These are phyloP conservation scores for Fistularia tabacaria DNA, from an alignment of 2,797 vertebrate species.

Conservation along the genomic window DNA sequence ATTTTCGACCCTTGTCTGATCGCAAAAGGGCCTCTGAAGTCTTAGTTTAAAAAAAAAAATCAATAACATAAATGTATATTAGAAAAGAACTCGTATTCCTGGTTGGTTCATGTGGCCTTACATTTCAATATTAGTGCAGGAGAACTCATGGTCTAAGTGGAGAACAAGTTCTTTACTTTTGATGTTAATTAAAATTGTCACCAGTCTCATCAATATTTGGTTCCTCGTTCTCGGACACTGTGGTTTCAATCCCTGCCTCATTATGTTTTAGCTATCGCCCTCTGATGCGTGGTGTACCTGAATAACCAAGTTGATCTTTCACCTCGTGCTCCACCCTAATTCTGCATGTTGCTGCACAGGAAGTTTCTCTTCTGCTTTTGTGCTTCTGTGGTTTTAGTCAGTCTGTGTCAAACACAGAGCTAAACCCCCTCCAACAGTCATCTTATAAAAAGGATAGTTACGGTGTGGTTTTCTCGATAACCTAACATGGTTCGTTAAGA, in stretches of 20 bases:
- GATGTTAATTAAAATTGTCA: too few relatives aligned
- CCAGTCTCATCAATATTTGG: too few relatives aligned
- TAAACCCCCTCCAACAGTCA: constrained; percentile 63
- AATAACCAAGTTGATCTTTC: constrained; percentile 33
- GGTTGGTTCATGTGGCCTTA: too few relatives aligned
- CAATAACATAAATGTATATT: too few relatives aligned
- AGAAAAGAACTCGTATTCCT: too few relatives aligned
- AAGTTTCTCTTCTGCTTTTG: constrained; percentile 81
- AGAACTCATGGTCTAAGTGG: neutral
- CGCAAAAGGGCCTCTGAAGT: too few relatives aligned
- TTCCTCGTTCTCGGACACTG: neutral
- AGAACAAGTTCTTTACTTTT: neutral
- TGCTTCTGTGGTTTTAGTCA: constrained; percentile 72
- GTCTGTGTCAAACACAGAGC: constrained; percentile 40
- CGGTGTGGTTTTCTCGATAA: too few relatives aligned
- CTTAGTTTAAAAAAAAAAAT: too few relatives aligned
- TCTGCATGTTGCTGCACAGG: constrained; percentile 65
- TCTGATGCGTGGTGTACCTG: neutral
- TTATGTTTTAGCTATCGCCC: constrained; percentile 2
- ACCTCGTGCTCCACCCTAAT: constrained; percentile 41
- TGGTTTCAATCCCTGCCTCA: neutral
- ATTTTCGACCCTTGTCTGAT: too few relatives aligned
- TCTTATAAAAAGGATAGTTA: constrained; percentile 25
- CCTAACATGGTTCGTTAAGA: too few relatives aligned
- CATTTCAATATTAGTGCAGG: neutral